Evolutionary conservation across 1,140 invertebrate species (phyloP).

Genomic region (Orius insidiosus): DNA sequence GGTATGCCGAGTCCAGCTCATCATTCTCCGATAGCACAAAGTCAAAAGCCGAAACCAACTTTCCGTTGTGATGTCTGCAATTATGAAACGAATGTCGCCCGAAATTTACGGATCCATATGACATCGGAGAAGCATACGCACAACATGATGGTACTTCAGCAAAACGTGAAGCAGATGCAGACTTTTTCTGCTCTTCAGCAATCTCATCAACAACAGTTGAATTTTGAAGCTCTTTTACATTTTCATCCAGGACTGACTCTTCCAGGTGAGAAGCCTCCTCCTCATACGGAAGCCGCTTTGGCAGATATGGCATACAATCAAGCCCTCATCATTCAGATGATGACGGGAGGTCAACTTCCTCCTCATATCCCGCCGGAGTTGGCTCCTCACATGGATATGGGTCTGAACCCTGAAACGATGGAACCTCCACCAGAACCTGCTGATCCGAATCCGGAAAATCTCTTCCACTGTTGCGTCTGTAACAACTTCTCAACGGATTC

Average conservation of each 20-base stretch:
- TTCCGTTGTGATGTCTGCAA: constrained; percentile 96
- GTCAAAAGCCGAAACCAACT: constrained; percentile 79
- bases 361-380: constrained; percentile 39
- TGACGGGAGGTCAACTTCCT: constrained; percentile 65
- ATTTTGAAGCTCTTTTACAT: constrained; percentile 42
- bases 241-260: constrained; percentile 36
- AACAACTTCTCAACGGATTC: constrained; percentile 79
- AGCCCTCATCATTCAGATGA: constrained; percentile 76
- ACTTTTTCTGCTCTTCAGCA: constrained; percentile 61
- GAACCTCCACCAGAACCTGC: constrained; percentile 71
- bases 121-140: constrained; percentile 97
- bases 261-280: constrained; percentile 36
- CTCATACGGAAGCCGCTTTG: constrained; percentile 57
- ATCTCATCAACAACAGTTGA: constrained; percentile 39
- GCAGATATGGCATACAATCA: constrained; percentile 91
- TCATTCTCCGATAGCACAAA: constrained; percentile 23
- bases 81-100: constrained; percentile 93
- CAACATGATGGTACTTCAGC: constrained; percentile 89
- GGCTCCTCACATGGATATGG: constrained; percentile 51
- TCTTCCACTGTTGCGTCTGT: constrained; percentile 91
- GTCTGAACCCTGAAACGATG: constrained; percentile 67
- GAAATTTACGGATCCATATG: constrained; percentile 93
- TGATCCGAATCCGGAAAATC: constrained; percentile 59
- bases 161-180: constrained; percentile 95
- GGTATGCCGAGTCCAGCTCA: constrained; percentile 26